Base-by-base conservation (phyloP, 30 jellyfish, hydroid and myxozoan species). In the Pelagia noctiluca region DNA sequence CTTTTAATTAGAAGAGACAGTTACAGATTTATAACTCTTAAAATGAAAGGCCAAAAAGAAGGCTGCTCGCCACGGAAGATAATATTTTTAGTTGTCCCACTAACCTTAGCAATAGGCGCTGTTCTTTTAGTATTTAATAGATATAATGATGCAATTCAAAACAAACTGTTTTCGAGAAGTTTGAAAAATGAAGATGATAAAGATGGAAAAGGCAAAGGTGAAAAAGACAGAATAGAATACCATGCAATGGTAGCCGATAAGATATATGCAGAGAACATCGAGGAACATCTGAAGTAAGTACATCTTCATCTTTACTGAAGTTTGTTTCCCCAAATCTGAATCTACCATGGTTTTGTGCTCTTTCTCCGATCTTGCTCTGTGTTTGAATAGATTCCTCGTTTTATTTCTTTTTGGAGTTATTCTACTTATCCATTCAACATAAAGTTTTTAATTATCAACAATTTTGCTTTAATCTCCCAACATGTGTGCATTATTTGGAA, bases 181-280 rank as follows among this genome's bases (percentile, higher is more conserved):
- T 18, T 47, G n/a, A n/a, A n/a, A n/a, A n/a, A n/a, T n/a, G n/a
- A n/a, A n/a, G n/a, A n/a, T n/a, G n/a, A n/a, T n/a, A n/a, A n/a
- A n/a, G n/a, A n/a, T n/a, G n/a, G n/a, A 25, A 57, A 75, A 0
- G 71, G 84, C 3, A 49, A 80, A 23, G 84, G 74, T 2, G 98
- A 92, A 53, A 78, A 80, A 7, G 65, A 85, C 63, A 33, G 88
- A 62, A 74, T 86, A 11, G 87, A 87, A 42, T 85, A 67, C 60
- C 98, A 92, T 75, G 78, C 94, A 1, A 64, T 79, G 90, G 96
- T 86, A 2, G 96, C 93, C n/a, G 97, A 86, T 62, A 75, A 86
- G 63, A 18, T 86, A 0, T 92, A 18, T 48, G 98, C 98, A 11
- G 79, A 76, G 28, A 86, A 81, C 34, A 92, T 92, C 75, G 77